Conservation (phyloP, 2,113 vertebrate species). For the Pipra filicauda region DNA sequence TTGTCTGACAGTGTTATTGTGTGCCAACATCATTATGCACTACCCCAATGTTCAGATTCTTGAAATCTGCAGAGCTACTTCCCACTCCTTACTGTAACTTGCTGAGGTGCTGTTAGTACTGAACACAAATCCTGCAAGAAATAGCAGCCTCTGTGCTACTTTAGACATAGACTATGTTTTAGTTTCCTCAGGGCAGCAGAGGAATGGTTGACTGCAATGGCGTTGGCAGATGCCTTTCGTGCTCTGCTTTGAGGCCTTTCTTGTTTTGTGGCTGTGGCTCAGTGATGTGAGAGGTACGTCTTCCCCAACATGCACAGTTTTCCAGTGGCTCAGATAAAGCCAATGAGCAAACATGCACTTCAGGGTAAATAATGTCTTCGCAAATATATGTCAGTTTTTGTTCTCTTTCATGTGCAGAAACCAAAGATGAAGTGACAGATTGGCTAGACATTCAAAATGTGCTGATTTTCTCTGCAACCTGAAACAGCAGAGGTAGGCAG, state of each 20-base stretch:
- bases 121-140: not conserved
- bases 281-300: constrained; percentile 27
- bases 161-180: not conserved
- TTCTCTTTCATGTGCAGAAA: not conserved
- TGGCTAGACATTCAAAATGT: not conserved
- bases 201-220: not conserved
- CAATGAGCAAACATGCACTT: constrained; percentile 33
- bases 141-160: not conserved
- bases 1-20: not conserved
- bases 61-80: not conserved
- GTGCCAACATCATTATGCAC: not conserved
- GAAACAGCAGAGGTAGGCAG: not conserved
- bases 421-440: constrained; percentile 4
- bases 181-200: not conserved
- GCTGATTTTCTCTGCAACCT: not conserved
- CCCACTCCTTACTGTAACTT: not conserved
- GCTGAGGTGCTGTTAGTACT: not conserved
- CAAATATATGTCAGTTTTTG: constrained; percentile 16
- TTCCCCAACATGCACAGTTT: not conserved
- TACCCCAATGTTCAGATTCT: not conserved
- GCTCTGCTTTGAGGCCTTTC: not conserved
- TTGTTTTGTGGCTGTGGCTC: not conserved
- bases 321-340: constrained; percentile 23
- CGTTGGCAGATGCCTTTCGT: constrained; percentile 18
- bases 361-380: constrained; percentile 23